Base-by-base conservation (phyloP, 2,888 invertebrate genomes). In the Ochlodes sylvanus region DNA sequence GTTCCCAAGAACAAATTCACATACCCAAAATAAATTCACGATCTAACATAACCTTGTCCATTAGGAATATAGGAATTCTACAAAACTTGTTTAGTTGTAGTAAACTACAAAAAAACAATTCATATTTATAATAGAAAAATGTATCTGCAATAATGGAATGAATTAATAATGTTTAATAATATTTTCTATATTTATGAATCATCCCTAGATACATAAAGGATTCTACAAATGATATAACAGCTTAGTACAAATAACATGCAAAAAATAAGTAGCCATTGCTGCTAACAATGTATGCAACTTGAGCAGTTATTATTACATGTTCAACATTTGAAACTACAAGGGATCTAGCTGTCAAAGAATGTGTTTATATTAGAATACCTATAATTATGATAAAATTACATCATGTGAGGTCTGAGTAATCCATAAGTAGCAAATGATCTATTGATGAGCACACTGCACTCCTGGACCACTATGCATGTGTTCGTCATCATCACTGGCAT, bases 401-500 rank as follows among this genome's bases (percentile, higher is more conserved):
- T 81, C 81, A 80, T 83, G 80, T 89, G 89, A 91, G 87, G 88
- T 90, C 83, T 83, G 84, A 86, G 85, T 89, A 85, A 85, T 85
- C 81, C 84, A 81, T 78, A 71, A 68, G 69, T 70, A 70, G 73
- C 58, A 68, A 89, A 90, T 90, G 76, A 84, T 86, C 94, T 95
- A 97, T 94, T 97, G 97, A 85, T 96, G 96, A 78, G 97, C 96
- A 91, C 97, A 97, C 88, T 97, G 97, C 75, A 97, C 95, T 69
- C 96, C 94, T 61, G 93, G 92, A 0, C 94, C 94, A 60, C 94
- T 80, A 73, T 94, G 94, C 84, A 94, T 91, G 60, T 94, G 94
- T 78, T 93, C 94, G 47, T 94, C 93, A 75, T 94, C 94, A 73
- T 96, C 96, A 81, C 96, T 96, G 67, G 95, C 95, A 81, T 97